phyloP scores from a whole-genome alignment of 2,113 vertebrate genomes.

The Nymphicus hollandicus region DNA sequence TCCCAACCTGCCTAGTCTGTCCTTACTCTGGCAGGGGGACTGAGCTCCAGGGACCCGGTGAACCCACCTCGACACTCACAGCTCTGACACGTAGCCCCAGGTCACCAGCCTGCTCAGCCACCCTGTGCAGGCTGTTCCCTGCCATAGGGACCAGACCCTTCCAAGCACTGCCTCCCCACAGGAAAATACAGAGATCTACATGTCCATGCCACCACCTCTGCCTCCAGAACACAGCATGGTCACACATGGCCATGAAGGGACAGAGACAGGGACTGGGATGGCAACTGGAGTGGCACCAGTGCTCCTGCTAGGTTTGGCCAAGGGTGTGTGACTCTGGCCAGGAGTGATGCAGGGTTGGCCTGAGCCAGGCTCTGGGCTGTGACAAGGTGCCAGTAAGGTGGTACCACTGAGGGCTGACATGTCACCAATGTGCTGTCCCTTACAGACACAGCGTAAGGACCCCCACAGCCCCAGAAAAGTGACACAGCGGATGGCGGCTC shows the following conservation, averaged over 20 bases:
- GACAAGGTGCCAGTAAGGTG: background rate
- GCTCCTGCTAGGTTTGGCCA: background rate
- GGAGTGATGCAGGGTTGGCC: accelerated
- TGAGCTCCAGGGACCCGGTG: background rate
- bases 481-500: background rate
- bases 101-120: background rate
- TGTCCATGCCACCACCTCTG: background rate
- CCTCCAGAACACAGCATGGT: background rate
- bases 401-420: background rate
- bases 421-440: background rate
- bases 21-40: accelerated
- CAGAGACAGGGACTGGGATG: background rate
- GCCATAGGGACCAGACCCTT: background rate
- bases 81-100: background rate
- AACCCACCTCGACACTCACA: accelerated
- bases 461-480: background rate
- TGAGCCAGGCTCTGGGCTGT: background rate
- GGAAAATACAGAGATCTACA: background rate
- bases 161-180: background rate
- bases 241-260: background rate
- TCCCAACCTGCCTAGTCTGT: background rate
- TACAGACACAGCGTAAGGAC: background rate
- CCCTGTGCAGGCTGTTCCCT: background rate
- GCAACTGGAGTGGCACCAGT: background rate
- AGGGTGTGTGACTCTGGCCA: accelerated